A percentile compares a stretch with the other conserved stretches of the same genome.
phyloP scores from a whole-genome alignment of 2,888 invertebrate species.

The Onchidella celtica region DNA sequence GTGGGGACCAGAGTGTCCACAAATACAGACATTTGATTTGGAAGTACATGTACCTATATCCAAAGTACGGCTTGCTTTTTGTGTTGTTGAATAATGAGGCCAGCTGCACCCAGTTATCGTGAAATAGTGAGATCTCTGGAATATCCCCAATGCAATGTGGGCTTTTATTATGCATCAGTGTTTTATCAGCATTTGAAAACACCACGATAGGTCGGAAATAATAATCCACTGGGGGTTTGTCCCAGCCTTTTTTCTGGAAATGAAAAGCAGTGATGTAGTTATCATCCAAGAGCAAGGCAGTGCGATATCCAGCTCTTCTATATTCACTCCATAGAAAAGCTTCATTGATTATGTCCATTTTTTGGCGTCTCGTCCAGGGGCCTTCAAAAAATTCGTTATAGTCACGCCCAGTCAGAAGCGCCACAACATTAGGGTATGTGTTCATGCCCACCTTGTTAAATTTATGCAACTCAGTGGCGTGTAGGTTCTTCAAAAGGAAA shows the following conservation, averaged over 20 bases:
- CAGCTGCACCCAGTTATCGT: slow-evolving; percentile 26
- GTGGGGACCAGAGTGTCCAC: too few relatives aligned
- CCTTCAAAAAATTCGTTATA: not conserved
- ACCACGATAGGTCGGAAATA: not conserved
- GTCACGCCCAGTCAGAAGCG: slow-evolving; percentile 58
- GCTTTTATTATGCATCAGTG: not conserved
- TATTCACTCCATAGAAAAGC: slow-evolving; percentile 25
- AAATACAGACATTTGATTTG: too few relatives aligned
- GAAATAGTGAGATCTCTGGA: not conserved
- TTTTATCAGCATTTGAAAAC: not conserved
- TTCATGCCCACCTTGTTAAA: slow-evolving; percentile 64
- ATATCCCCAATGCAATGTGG: slow-evolving; percentile 16
- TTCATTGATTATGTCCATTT: slow-evolving; percentile 10
- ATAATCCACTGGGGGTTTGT: slow-evolving; percentile 21
- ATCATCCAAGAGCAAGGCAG: slow-evolving; percentile 34
- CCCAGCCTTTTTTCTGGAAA: slow-evolving; percentile 17
- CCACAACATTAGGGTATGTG: slow-evolving; percentile 62
- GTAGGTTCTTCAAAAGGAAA: slow-evolving; percentile 58
- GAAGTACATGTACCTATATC: not conserved
- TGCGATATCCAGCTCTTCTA: slow-evolving; percentile 55
- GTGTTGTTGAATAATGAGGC: slow-evolving; percentile 17
- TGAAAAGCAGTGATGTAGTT: slow-evolving; percentile 16
- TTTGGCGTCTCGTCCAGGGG: not conserved
- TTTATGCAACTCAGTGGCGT: slow-evolving; percentile 59
- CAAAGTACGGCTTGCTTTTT: slow-evolving; percentile 16